Evolutionary conservation across 2,888 invertebrate genomes (phyloP).

Genomic region (Drosophila neonasuta): DNA sequence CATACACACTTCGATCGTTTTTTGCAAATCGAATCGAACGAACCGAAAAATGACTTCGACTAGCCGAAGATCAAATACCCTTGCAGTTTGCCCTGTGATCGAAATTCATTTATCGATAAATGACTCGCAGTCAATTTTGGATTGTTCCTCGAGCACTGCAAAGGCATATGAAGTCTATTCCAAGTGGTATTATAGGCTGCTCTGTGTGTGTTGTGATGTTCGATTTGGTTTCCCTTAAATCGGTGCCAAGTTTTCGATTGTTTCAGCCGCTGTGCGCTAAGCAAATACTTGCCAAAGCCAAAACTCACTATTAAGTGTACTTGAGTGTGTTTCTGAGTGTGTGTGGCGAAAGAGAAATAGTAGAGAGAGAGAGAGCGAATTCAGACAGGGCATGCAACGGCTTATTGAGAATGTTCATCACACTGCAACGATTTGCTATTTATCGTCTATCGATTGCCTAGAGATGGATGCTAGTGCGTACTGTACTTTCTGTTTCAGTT

Average conservation of each 20-base stretch:
- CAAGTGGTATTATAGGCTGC: slow-evolving; percentile 4
- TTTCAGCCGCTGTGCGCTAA: slow-evolving; percentile 60
- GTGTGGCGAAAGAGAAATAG: neutral
- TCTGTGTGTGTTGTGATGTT: slow-evolving; percentile 5
- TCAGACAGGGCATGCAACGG: slow-evolving; percentile 37
- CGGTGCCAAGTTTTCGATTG: slow-evolving; percentile 31
- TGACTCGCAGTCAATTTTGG: neutral
- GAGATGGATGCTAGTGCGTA: slow-evolving; percentile 42
- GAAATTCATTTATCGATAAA: neutral
- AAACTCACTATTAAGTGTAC: slow-evolving; percentile 37
- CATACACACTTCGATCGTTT: slow-evolving; percentile 4
- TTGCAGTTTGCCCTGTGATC: neutral
- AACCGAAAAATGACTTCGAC: slow-evolving; percentile 1
- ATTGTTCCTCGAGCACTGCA: neutral
- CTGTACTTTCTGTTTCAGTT: slow-evolving; percentile 30
- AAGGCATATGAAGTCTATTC: neutral
- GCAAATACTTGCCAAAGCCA: slow-evolving; percentile 57
- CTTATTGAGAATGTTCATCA: slow-evolving; percentile 31
- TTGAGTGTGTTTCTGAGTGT: slow-evolving; percentile 14
- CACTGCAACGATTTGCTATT: slow-evolving; percentile 15
- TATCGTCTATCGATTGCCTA: slow-evolving; percentile 26
- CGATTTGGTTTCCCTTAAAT: slow-evolving; percentile 11
- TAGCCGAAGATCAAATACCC: slow-evolving; percentile 6
- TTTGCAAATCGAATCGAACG: slow-evolving; percentile 7
- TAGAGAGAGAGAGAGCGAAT: slow-evolving; percentile 3